These are phyloP conservation scores for Zelostemma sp. DNA, from an alignment of 1,140 invertebrate species.

Conservation along the genomic window DNA sequence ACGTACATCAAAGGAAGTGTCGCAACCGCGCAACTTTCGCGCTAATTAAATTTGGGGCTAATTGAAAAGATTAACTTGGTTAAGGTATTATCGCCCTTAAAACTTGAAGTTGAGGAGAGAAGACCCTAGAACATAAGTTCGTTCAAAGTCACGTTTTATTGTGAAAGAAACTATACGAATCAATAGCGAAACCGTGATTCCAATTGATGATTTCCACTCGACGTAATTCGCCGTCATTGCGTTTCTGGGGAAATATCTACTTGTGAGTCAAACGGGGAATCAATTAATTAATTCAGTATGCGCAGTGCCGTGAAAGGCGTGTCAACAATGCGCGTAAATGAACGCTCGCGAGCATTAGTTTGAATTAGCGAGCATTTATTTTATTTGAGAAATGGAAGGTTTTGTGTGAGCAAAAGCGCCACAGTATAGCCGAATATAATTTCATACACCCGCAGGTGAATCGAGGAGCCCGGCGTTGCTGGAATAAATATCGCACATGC, in stretches of 20 bases:
- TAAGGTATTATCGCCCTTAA: too few relatives aligned
- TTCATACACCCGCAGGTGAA: constrained; percentile 18
- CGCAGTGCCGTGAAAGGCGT: neutral
- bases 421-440: constrained; percentile 28
- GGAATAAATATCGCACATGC: constrained; percentile 32
- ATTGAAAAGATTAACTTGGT: too few relatives aligned
- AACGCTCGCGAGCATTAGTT: constrained; percentile 1
- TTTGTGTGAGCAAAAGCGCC: constrained; percentile 17
- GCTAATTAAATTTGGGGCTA: too few relatives aligned
- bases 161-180: too few relatives aligned
- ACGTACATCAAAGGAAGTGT: too few relatives aligned
- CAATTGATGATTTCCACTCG: neutral
- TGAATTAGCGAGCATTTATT: constrained; percentile 13
- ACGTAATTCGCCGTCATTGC: neutral
- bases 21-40: too few relatives aligned
- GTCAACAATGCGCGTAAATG: constrained; percentile 4
- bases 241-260: neutral
- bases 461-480: constrained; percentile 21
- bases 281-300: neutral
- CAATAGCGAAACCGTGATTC: too few relatives aligned
- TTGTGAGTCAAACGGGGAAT: neutral
- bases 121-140: too few relatives aligned
- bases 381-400: constrained; percentile 10
- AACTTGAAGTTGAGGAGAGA: too few relatives aligned
- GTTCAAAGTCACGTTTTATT: too few relatives aligned